These are phyloP conservation scores for Pituophis catenifer DNA, from an alignment of 2,113 vertebrate species.

Conservation along the genomic window DNA sequence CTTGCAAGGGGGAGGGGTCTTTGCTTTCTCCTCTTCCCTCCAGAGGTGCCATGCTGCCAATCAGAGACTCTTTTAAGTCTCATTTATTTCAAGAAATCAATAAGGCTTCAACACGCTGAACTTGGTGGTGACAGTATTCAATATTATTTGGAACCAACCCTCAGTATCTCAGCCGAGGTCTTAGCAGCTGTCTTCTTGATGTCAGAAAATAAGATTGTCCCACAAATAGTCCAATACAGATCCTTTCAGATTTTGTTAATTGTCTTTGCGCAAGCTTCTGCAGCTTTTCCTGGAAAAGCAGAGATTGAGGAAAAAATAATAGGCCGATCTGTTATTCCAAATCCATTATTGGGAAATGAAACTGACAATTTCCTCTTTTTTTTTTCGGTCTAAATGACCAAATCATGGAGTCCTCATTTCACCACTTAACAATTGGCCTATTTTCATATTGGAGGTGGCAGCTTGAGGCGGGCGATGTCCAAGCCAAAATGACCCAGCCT, in stretches of 20 bases:
- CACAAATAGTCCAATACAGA: constrained; percentile 47
- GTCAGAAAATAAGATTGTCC: constrained; percentile 49
- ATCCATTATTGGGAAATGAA: constrained; percentile 58
- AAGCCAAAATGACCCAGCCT: constrained; percentile 52
- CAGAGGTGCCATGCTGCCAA: not conserved
- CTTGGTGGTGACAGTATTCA: not conserved
- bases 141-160: constrained; percentile 41
- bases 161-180: constrained; percentile 49
- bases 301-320: constrained; percentile 49
- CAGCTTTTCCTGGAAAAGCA: constrained; percentile 38
- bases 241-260: constrained; percentile 51
- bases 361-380: constrained; percentile 59
- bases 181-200: constrained; percentile 42
- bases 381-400: constrained; percentile 64
- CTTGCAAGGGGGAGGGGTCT: not conserved
- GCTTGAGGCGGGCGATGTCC: constrained; percentile 34
- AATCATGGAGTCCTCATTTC: constrained; percentile 58
- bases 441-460: constrained; percentile 66
- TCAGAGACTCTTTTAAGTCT: not conserved
- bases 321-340: constrained; percentile 50
- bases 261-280: constrained; percentile 51
- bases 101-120: not conserved
- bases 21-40: not conserved
- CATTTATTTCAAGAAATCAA: not conserved
- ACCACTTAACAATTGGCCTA: constrained; percentile 46